Evolutionary conservation across 1,140 invertebrate species (phyloP).

Genomic region (Cheumatopsyche charites): DNA sequence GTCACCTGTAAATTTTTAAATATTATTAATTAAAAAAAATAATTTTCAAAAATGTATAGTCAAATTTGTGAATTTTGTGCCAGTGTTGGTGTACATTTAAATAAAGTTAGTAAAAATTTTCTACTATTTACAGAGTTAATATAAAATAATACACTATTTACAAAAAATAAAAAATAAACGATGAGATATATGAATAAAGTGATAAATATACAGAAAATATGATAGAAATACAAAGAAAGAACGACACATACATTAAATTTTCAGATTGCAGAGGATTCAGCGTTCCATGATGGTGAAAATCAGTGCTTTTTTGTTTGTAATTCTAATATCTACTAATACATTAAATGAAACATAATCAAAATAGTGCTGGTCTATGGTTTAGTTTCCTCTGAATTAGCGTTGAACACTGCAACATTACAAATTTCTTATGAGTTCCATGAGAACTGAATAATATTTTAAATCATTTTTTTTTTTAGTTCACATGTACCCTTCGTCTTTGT

Average conservation of each 20-base stretch:
- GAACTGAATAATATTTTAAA: not conserved
- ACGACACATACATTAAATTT: conserved; percentile 12
- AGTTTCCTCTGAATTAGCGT: conserved; percentile 32
- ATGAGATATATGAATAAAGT: not conserved
- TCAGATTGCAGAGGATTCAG: conserved; percentile 9
- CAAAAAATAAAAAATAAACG: not conserved
- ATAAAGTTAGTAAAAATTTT: too few species aligned
- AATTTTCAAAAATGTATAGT: too few species aligned
- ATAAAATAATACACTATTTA: not conserved
- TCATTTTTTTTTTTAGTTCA: too few species aligned
- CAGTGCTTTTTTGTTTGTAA: conserved; percentile 9
- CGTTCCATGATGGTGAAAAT: not conserved
- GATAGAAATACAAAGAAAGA: conserved; percentile 4
- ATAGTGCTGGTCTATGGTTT: conserved; percentile 34
- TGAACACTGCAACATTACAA: conserved; percentile 34
- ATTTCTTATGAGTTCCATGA: not conserved
- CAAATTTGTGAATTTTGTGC: too few species aligned
- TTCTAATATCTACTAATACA: conserved; percentile 5
- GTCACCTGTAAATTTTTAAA: not conserved
- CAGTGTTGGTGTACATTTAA: not conserved
- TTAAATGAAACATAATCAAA: not conserved
- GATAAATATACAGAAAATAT: not conserved
- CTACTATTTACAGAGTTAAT: not conserved
- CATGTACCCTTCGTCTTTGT: too few species aligned
- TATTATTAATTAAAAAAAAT: not conserved